phyloP scores from a whole-genome alignment of 30 jellyfish, hydroid and myxozoan species.

The Turritopsis dohrnii region DNA sequence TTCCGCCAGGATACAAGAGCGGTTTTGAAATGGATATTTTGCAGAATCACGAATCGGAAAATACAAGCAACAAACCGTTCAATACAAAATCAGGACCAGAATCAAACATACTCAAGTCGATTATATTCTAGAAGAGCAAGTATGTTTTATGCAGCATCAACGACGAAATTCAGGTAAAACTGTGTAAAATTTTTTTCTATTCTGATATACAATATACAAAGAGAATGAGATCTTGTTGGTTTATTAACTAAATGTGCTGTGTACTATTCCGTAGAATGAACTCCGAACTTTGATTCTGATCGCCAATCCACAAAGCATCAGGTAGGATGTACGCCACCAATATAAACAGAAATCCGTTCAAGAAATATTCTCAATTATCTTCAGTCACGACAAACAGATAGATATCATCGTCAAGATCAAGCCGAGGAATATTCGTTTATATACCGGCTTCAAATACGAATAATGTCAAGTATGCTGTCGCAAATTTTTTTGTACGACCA shows the following conservation, averaged over 20 bases:
- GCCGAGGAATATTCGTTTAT: background rate
- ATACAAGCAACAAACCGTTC: background rate
- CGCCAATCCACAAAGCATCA: background rate
- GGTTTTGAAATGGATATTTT: background rate
- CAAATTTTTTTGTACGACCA: conserved; percentile 87
- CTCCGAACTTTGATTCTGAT: background rate
- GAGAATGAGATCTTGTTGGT: background rate
- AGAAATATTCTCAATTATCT: no score
- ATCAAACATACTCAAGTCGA: background rate
- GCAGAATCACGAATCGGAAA: background rate
- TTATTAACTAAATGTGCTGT: background rate
- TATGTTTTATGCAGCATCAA: background rate
- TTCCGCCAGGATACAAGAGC: background rate
- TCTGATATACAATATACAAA: background rate
- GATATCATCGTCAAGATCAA: background rate
- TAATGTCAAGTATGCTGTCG: conserved; percentile 66
- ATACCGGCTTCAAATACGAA: conserved; percentile 33
- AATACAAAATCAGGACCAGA: background rate
- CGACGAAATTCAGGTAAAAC: background rate
- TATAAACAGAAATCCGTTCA: background rate
- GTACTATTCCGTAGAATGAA: background rate
- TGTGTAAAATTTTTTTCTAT: background rate
- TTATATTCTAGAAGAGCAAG: background rate
- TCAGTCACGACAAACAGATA: background rate
- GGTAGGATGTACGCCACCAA: background rate